Evolutionary conservation across 2,888 invertebrate species (phyloP).

Genomic region (Mesorhabditis spiculigera): DNA sequence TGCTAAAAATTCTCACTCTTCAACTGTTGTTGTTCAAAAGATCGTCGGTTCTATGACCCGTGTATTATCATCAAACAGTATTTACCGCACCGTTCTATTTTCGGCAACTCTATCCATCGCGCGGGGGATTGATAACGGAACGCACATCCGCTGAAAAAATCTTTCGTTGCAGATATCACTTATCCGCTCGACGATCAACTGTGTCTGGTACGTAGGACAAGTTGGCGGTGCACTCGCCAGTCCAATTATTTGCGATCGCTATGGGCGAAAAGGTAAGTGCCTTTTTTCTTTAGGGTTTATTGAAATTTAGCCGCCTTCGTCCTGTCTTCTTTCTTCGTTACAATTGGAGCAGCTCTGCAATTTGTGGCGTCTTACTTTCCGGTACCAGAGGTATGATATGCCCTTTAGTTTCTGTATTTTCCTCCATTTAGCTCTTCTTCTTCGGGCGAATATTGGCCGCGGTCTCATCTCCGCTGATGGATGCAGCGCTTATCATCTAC

Average conservation of each 20-base stretch:
- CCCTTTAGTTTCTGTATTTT: neutral
- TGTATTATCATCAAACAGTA: too few species aligned
- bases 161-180: slow-evolving; percentile 22
- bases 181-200: slow-evolving; percentile 34
- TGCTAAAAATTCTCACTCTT: neutral
- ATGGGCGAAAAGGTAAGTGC: slow-evolving; percentile 45
- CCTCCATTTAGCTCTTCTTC: neutral
- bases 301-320: neutral
- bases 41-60: too few species aligned
- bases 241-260: slow-evolving; percentile 46
- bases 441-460: slow-evolving; percentile 46
- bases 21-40: too few species aligned
- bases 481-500: slow-evolving; percentile 50
- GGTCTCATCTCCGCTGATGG: slow-evolving; percentile 51
- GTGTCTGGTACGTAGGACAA: slow-evolving; percentile 49
- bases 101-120: too few species aligned
- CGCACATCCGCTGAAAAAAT: too few species aligned
- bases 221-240: slow-evolving; percentile 45
- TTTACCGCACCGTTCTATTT: too few species aligned
- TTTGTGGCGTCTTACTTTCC: neutral
- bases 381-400: neutral
- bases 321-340: slow-evolving; percentile 1
- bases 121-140: too few species aligned
- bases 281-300: neutral
- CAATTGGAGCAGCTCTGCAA: neutral